These are phyloP conservation scores for Leucopsar rothschildi DNA, from an alignment of 2,113 vertebrate species.

Conservation along the genomic window DNA sequence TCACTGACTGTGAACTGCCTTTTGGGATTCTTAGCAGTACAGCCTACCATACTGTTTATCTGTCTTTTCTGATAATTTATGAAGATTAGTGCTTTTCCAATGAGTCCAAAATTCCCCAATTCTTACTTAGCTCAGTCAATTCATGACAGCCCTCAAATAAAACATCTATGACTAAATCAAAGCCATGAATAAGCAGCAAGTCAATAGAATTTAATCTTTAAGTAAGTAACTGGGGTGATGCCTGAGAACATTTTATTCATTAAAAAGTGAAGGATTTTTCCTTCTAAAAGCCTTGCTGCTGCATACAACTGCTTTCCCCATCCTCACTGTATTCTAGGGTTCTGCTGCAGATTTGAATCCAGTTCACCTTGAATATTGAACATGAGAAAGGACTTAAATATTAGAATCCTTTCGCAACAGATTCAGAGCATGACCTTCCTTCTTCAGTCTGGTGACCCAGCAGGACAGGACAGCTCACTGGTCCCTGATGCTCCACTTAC, in stretches of 20 bases:
- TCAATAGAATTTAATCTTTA: not conserved
- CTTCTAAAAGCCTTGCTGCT: not conserved
- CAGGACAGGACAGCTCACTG: not conserved
- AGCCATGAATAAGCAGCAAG: not conserved
- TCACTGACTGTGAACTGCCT: not conserved
- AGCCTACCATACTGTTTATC: not conserved
- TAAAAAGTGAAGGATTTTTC: not conserved
- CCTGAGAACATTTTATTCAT: not conserved
- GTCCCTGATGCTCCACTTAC: not conserved
- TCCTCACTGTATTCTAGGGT: not conserved
- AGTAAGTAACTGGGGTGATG: not conserved
- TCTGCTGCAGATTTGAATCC: not conserved
- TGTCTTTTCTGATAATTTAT: not conserved
- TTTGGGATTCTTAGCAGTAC: not conserved
- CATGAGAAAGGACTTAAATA: not conserved
- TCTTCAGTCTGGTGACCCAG: not conserved
- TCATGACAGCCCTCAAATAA: not conserved
- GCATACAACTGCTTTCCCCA: not conserved
- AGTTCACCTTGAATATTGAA: not conserved
- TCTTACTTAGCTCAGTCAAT: not conserved
- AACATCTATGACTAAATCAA: not conserved
- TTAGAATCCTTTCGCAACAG: not conserved
- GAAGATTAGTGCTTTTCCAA: not conserved
- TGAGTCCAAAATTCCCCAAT: not conserved
- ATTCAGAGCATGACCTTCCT: not conserved